Conservation (phyloP, 2,797 vertebrate species). For the Catostomus latipinnis region DNA sequence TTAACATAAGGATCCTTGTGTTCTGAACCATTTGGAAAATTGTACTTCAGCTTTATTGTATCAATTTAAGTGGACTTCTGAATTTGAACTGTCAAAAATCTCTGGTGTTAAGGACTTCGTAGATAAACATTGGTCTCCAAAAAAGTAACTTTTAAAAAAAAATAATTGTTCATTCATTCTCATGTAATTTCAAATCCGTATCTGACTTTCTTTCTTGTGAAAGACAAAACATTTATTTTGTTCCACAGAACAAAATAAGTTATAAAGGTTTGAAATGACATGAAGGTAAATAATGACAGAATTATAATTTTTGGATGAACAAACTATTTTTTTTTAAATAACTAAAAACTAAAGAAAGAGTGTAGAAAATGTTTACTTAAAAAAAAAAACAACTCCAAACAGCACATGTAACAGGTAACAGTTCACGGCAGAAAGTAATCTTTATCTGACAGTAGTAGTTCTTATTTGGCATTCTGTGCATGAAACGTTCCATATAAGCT, state of each 20-base stretch:
- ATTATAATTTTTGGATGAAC: no score
- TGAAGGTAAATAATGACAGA: no score
- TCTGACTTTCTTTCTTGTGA: no score
- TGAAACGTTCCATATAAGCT: neutral
- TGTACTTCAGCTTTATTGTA: neutral
- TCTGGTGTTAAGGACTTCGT: neutral
- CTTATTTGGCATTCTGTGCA: neutral
- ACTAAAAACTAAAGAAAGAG: no score
- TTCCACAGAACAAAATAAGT: no score
- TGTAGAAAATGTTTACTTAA: no score
- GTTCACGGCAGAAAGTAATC: constrained; percentile 11
- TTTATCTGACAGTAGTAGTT: neutral
- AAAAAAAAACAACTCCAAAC: neutral
- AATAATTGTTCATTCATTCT: no score
- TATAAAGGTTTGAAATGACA: no score
- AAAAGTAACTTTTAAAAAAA: neutral
- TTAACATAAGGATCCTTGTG: constrained; percentile 31
- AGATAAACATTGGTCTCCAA: neutral
- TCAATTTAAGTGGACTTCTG: neutral
- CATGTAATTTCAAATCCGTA: no score
- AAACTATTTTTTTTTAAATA: no score
- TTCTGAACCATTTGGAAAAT: constrained; percentile 2
- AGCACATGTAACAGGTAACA: neutral
- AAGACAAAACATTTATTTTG: no score
- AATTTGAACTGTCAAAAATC: neutral